phyloP scores from a whole-genome alignment of 64 coral and sea anemone genomes.

The Hydrozoanthus tunicans region DNA sequence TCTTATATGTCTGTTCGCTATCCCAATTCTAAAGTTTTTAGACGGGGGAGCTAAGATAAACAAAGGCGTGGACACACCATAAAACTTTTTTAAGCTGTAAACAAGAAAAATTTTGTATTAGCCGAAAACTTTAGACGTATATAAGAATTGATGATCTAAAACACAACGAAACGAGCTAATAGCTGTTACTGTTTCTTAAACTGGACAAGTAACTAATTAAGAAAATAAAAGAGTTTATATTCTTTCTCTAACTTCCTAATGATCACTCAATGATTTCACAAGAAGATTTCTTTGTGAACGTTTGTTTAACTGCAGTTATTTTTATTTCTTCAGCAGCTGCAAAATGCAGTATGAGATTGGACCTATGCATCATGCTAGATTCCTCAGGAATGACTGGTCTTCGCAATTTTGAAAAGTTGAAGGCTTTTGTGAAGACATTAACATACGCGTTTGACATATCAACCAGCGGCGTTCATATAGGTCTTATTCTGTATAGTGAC shows the following conservation, averaged over 20 bases:
- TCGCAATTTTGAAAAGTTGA: conserved; percentile 34
- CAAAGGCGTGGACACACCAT: no score
- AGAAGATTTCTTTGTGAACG: neutral
- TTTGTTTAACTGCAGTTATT: neutral
- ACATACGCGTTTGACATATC: conserved; percentile 46
- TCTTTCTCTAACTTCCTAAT: no score
- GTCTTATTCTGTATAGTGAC: conserved; percentile 32
- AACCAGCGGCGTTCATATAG: neutral
- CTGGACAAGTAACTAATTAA: no score
- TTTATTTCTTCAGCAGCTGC: conserved; percentile 19
- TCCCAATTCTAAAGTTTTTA: neutral
- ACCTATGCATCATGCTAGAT: conserved; percentile 32
- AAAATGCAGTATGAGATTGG: conserved; percentile 21
- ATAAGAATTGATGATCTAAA: no score
- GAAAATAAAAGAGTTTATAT: no score
- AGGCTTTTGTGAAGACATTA: conserved; percentile 36
- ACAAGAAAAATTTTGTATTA: no score
- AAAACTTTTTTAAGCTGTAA: no score
- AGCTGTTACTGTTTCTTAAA: no score
- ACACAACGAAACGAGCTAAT: no score
- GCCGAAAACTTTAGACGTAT: no score
- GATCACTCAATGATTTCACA: neutral
- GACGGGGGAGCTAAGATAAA: neutral
- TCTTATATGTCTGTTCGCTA: no score
- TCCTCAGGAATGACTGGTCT: conserved; percentile 48